A percentile compares a stretch with the other conserved stretches of the same genome.
phyloP scores from a whole-genome alignment of 1,140 invertebrate species.

The Riptortus pedestris region DNA sequence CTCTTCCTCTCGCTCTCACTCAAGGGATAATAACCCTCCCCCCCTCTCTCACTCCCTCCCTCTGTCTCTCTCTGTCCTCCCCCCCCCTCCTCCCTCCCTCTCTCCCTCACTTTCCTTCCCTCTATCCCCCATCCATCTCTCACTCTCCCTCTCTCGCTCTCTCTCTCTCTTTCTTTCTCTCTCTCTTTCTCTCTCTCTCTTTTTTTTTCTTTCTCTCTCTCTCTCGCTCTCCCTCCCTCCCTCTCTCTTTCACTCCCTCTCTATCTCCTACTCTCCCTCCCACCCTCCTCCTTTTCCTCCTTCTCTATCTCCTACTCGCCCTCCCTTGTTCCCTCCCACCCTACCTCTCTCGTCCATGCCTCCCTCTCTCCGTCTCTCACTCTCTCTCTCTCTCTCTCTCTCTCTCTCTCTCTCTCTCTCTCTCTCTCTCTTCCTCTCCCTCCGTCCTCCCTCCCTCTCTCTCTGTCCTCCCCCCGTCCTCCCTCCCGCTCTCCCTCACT shows the following conservation, averaged over 20 bases:
- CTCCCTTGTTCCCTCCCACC: not conserved
- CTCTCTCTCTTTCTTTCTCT: not conserved
- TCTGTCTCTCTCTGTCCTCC: too few species aligned
- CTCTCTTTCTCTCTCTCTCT: conserved; percentile 4
- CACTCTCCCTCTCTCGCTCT: too few species aligned
- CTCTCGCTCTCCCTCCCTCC: too few species aligned
- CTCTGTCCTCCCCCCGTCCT: not conserved
- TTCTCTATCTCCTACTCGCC: not conserved
- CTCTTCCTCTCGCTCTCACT: too few species aligned
- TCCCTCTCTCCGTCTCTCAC: too few species aligned
- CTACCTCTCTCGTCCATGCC: not conserved
- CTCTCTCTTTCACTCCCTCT: too few species aligned
- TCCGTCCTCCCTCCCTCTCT: not conserved
- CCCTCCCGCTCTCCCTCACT: not conserved
- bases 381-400: conserved; percentile 15
- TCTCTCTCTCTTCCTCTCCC: conserved; percentile 3
- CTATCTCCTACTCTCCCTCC: too few species aligned
- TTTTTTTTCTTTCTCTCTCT: too few species aligned
- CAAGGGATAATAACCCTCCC: too few species aligned
- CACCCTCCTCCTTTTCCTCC: not conserved
- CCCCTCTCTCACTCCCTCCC: too few species aligned
- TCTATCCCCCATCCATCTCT: too few species aligned
- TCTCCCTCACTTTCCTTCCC: too few species aligned
- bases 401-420: conserved; percentile 7
- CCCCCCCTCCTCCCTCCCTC: not conserved